phyloP scores from a whole-genome alignment of 2,113 vertebrate species.

The Nothocercus julius region DNA sequence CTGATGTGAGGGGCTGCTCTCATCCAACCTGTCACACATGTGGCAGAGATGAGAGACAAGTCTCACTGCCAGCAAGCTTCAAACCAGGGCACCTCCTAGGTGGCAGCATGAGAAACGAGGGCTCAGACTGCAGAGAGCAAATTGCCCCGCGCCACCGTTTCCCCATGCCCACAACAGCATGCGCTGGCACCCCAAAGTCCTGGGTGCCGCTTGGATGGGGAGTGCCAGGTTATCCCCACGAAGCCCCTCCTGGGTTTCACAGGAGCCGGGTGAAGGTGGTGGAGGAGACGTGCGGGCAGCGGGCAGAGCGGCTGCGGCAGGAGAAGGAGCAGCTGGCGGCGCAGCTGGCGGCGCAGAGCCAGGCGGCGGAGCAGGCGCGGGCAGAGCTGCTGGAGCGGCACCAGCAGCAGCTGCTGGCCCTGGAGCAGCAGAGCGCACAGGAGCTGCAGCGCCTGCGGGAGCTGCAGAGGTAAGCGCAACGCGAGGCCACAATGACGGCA shows the following conservation, averaged over 20 bases:
- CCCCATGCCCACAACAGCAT: not conserved
- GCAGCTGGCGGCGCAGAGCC: conserved; percentile 68
- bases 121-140: not conserved
- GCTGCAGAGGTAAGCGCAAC: conserved; percentile 83
- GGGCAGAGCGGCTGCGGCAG: conserved; percentile 72
- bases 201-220: rapidly evolving
- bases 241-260: not conserved
- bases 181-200: not conserved
- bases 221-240: not conserved
- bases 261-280: conserved; percentile 83
- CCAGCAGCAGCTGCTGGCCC: conserved; percentile 79
- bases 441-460: conserved; percentile 85
- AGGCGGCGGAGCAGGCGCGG: conserved; percentile 72
- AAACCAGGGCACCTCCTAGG: rapidly evolving
- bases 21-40: not conserved
- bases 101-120: not conserved
- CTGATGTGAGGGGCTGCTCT: not conserved
- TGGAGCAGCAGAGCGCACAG: conserved; percentile 79
- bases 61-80: not conserved
- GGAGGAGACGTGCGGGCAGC: conserved; percentile 78
- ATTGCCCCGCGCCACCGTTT: not conserved
- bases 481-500: rapidly evolving
- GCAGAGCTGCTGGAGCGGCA: conserved; percentile 81
- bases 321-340: conserved; percentile 82
- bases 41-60: not conserved